Evolutionary conservation across 2,797 vertebrate genomes (phyloP).

Genomic region (Cheracebus regulus): DNA sequence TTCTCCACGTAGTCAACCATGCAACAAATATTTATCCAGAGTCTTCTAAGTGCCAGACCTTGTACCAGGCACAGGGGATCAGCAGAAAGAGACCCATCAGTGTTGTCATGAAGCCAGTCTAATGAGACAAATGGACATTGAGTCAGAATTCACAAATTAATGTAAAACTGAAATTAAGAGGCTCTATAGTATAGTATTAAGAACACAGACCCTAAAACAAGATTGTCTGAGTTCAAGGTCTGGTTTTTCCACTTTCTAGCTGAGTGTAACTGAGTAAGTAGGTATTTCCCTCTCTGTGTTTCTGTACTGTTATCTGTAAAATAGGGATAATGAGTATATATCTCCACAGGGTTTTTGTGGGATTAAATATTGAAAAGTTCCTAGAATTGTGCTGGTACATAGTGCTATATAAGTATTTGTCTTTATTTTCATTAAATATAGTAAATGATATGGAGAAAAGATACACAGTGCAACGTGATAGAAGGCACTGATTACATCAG

Average conservation of each 20-base stretch:
- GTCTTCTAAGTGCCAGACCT: not conserved
- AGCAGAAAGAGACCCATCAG: not conserved
- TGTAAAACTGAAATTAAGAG: not conserved
- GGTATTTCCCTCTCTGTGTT: not conserved
- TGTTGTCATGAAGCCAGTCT: not conserved
- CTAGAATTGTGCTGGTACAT: not conserved
- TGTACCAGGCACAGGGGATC: not conserved
- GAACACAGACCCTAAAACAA: not conserved
- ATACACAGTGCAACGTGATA: rapidly evolving
- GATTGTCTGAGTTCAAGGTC: not conserved
- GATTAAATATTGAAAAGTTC: not conserved
- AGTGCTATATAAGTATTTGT: not conserved
- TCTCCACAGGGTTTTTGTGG: not conserved
- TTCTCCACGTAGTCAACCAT: not conserved
- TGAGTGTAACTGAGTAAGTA: not conserved
- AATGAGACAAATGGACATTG: not conserved
- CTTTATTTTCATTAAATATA: not conserved
- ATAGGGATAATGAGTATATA: not conserved
- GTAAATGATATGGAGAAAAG: not conserved
- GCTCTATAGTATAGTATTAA: too few species aligned
- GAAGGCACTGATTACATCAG: not conserved
- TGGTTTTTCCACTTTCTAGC: not conserved
- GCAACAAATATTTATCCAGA: not conserved
- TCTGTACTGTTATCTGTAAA: not conserved
- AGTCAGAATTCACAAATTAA: not conserved